These are phyloP conservation scores for Neria commutata DNA, from an alignment of 2,888 invertebrate genomes.

Conservation along the genomic window DNA sequence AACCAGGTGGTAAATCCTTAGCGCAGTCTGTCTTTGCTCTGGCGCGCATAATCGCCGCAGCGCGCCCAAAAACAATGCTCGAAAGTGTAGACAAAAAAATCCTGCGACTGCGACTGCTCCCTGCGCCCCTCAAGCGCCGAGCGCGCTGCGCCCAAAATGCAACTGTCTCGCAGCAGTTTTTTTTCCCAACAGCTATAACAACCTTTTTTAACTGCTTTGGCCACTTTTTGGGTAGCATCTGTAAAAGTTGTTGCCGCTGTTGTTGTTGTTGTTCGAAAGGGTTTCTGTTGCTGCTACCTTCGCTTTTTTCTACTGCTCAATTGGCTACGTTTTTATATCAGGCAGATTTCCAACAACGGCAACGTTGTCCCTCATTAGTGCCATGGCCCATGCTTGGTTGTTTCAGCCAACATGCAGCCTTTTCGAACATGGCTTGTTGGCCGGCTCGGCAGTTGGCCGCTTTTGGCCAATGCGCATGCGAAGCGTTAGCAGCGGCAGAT, in stretches of 20 bases:
- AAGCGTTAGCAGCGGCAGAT: slow-evolving; percentile 43
- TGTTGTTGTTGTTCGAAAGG: no score
- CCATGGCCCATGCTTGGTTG: no score
- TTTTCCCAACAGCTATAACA: no score
- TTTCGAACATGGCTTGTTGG: slow-evolving; percentile 24
- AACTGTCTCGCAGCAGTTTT: no score
- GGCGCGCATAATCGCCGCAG: no score
- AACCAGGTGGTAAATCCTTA: slow-evolving; percentile 51
- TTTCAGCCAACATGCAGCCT: no score
- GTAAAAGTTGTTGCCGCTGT: no score
- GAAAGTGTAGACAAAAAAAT: not conserved
- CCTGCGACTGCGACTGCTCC: not conserved
- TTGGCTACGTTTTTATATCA: no score
- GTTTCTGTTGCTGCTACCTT: no score
- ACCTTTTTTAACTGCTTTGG: not conserved
- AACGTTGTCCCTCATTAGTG: not conserved
- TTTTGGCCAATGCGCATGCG: slow-evolving; percentile 41
- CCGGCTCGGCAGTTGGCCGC: slow-evolving; percentile 57
- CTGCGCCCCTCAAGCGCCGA: not conserved
- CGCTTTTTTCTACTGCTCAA: no score
- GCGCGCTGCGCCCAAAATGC: not conserved
- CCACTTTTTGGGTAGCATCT: not conserved
- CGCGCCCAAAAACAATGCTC: not conserved
- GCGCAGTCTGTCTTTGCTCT: no score
- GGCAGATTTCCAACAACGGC: no score